phyloP scores from a whole-genome alignment of 2,888 invertebrate species.

The Pammene fasciana region DNA sequence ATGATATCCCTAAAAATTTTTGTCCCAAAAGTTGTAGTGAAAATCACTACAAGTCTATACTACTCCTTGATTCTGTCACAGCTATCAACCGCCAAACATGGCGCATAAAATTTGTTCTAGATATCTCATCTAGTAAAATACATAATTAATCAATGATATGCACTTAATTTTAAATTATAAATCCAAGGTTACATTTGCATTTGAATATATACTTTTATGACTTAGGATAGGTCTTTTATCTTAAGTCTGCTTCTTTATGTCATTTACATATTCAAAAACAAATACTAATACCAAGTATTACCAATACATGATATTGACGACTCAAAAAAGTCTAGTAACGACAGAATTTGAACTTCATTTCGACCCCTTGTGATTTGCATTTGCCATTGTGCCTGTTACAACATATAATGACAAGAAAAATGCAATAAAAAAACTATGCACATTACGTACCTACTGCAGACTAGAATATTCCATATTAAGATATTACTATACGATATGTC shows the following conservation, averaged over 20 bases:
- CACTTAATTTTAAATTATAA: too few species aligned
- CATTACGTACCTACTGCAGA: not conserved
- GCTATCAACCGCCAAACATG: too few species aligned
- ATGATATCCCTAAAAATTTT: too few species aligned
- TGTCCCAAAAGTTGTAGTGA: too few species aligned
- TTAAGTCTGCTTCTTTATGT: not conserved
- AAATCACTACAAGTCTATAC: too few species aligned
- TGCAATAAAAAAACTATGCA: not conserved
- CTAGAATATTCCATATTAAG: not conserved
- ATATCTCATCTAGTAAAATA: too few species aligned
- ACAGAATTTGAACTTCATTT: not conserved
- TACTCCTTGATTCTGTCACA: too few species aligned
- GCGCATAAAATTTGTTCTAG: too few species aligned
- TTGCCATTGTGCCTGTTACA: constrained; percentile 6
- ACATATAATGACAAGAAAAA: constrained; percentile 4
- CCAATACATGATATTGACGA: not conserved
- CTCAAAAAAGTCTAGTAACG: constrained; percentile 5
- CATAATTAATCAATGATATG: too few species aligned
- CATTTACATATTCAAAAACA: not conserved
- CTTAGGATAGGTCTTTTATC: not conserved
- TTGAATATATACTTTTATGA: too few species aligned
- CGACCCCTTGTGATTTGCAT: constrained; percentile 9
- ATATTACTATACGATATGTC: too few species aligned
- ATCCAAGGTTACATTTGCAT: too few species aligned
- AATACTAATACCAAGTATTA: not conserved